phyloP scores from a whole-genome alignment of 2,888 invertebrate species.

The Aphrophora alni region DNA sequence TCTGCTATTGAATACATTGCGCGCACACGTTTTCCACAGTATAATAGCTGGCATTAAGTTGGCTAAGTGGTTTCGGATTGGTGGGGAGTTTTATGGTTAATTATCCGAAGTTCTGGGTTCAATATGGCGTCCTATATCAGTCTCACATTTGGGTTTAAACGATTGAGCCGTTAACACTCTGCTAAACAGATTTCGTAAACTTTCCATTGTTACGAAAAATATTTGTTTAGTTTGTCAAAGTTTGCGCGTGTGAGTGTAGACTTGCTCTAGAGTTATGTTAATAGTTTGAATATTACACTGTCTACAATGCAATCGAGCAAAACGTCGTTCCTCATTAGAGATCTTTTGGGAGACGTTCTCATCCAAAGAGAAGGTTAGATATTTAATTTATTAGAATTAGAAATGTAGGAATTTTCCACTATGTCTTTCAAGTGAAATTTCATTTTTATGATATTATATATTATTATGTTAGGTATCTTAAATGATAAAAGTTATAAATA shows the following conservation, averaged over 20 bases:
- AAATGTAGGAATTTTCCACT: too few relatives aligned
- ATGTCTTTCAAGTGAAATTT: too few relatives aligned
- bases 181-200: neutral
- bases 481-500: too few relatives aligned
- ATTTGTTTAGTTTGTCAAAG: neutral
- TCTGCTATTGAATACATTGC: neutral
- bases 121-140: neutral
- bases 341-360: slow-evolving; percentile 80
- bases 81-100: slow-evolving; percentile 1
- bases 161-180: neutral
- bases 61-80: neutral
- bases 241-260: neutral
- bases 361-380: slow-evolving; percentile 61
- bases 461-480: too few relatives aligned
- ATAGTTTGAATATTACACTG: too few relatives aligned
- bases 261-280: too few relatives aligned
- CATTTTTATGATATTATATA: too few relatives aligned
- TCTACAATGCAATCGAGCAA: slow-evolving; percentile 40
- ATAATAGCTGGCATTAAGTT: neutral
- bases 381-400: slow-evolving; percentile 37
- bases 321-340: slow-evolving; percentile 79
- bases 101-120: neutral
- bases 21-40: neutral
- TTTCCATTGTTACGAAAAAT: neutral
- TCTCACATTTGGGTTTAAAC: neutral